A percentile compares a stretch with the other conserved stretches of the same genome.
Conservation (phyloP, 2,888 invertebrate genomes). For the Pterostichus madidus region DNA sequence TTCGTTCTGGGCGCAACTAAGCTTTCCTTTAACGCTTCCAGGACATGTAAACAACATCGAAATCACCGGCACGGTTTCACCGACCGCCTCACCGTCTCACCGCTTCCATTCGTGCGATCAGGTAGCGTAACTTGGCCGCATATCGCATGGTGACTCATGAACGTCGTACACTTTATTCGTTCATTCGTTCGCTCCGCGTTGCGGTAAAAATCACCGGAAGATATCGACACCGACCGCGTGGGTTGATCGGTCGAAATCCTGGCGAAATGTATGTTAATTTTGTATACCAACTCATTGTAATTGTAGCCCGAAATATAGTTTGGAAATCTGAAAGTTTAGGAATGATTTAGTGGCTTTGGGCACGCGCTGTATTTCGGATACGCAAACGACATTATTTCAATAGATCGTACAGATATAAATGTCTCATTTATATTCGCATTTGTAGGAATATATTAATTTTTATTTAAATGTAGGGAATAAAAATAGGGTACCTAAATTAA, state of each 20-base stretch:
- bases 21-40: conserved; percentile 3
- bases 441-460: no score
- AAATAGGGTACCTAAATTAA: no score
- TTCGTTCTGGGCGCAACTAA: neutral
- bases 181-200: conserved; percentile 1
- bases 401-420: no score
- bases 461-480: no score
- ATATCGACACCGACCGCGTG: conserved; percentile 22
- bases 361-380: neutral
- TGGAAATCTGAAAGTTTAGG: conserved; percentile 6
- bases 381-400: neutral
- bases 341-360: neutral
- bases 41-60: neutral
- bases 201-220: conserved; percentile 28
- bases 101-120: conserved; percentile 4
- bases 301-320: conserved; percentile 16
- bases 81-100: neutral
- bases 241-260: conserved; percentile 10
- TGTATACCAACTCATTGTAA: neutral
- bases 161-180: conserved; percentile 6
- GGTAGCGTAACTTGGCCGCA: conserved; percentile 13
- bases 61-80: neutral
- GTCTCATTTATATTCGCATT: no score
- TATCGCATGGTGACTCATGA: conserved; percentile 18
- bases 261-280: conserved; percentile 24